phyloP scores from a whole-genome alignment of 2,888 invertebrate genomes.

The Formica aserva region DNA sequence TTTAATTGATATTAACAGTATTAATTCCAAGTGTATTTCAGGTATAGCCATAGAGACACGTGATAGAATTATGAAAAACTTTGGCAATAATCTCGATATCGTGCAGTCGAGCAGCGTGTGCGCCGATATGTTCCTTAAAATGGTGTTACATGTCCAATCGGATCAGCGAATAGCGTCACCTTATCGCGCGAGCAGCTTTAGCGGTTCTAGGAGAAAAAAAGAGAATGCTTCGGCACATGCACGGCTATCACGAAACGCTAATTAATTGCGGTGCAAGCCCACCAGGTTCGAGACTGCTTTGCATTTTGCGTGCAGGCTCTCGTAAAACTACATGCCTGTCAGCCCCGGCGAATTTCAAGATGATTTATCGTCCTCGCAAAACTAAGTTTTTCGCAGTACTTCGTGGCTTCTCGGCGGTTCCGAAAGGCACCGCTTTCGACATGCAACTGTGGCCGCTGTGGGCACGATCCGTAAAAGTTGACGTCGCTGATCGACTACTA shows the following conservation, averaged over 20 bases:
- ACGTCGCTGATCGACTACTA: slow-evolving; percentile 63
- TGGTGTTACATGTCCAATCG: slow-evolving; percentile 46
- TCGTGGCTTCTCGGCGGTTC: slow-evolving; percentile 66
- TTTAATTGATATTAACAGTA: slow-evolving; percentile 26
- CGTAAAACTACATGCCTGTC: slow-evolving; percentile 84
- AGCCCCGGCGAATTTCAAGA: slow-evolving; percentile 82
- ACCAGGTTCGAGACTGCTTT: slow-evolving; percentile 76
- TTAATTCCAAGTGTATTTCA: not conserved
- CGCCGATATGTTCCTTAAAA: slow-evolving; percentile 45
- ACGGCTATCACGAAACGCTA: slow-evolving; percentile 83
- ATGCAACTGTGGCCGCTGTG: slow-evolving; percentile 64
- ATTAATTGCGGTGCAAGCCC: slow-evolving; percentile 84
- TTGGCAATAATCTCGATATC: slow-evolving; percentile 28
- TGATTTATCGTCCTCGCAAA: slow-evolving; percentile 82
- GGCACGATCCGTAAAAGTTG: slow-evolving; percentile 57
- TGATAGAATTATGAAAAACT: slow-evolving; percentile 29
- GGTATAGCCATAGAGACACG: not conserved
- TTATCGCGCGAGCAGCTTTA: slow-evolving; percentile 77
- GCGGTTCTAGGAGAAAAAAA: slow-evolving; percentile 58
- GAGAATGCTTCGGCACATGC: slow-evolving; percentile 80
- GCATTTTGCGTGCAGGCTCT: slow-evolving; percentile 84
- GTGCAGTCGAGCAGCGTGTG: not conserved
- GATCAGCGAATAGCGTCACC: slow-evolving; percentile 77
- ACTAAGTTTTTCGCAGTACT: slow-evolving; percentile 82
- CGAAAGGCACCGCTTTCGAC: slow-evolving; percentile 62